phyloP scores from a whole-genome alignment of 2,888 invertebrate species.

The Steromphala cineraria region DNA sequence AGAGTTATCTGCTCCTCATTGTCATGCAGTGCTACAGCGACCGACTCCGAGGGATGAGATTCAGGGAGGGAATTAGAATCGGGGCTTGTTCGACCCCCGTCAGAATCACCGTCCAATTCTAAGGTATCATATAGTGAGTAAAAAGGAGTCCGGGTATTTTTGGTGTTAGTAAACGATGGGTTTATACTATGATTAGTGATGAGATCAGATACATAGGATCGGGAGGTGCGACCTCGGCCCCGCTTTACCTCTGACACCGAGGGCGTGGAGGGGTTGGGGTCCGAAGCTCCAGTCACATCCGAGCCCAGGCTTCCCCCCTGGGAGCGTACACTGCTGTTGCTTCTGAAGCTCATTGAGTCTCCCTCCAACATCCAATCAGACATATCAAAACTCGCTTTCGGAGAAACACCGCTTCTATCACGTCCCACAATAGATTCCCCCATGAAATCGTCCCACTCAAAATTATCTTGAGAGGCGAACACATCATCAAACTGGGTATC shows the following conservation, averaged over 20 bases:
- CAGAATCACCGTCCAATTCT: slow-evolving; percentile 15
- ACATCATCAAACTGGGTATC: slow-evolving; percentile 54
- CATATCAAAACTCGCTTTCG: slow-evolving; percentile 30
- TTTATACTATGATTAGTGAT: slow-evolving; percentile 19
- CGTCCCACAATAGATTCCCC: slow-evolving; percentile 61
- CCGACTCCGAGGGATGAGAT: neutral
- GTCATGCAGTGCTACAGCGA: neutral
- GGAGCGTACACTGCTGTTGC: slow-evolving; percentile 28
- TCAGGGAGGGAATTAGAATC: slow-evolving; percentile 1
- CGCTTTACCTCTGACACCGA: slow-evolving; percentile 31
- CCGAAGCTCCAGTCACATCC: neutral
- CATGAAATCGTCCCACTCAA: slow-evolving; percentile 69
- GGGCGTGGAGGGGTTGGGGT: slow-evolving; percentile 1
- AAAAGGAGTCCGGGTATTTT: slow-evolving; percentile 9
- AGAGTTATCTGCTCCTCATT: neutral
- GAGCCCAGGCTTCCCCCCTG: neutral
- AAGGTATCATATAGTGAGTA: slow-evolving; percentile 23
- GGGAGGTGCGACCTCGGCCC: neutral
- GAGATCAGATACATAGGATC: slow-evolving; percentile 18
- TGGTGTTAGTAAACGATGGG: slow-evolving; percentile 17
- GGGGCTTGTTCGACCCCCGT: neutral
- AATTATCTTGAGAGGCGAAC: slow-evolving; percentile 50
- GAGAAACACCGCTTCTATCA: slow-evolving; percentile 48
- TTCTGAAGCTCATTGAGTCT: slow-evolving; percentile 30
- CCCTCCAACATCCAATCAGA: slow-evolving; percentile 41